Percentiles rank a stretch among this genome's conserved stretches.
Evolutionary conservation across 2,797 vertebrate genomes (phyloP).

Genomic region (Saxicola maurus): DNA sequence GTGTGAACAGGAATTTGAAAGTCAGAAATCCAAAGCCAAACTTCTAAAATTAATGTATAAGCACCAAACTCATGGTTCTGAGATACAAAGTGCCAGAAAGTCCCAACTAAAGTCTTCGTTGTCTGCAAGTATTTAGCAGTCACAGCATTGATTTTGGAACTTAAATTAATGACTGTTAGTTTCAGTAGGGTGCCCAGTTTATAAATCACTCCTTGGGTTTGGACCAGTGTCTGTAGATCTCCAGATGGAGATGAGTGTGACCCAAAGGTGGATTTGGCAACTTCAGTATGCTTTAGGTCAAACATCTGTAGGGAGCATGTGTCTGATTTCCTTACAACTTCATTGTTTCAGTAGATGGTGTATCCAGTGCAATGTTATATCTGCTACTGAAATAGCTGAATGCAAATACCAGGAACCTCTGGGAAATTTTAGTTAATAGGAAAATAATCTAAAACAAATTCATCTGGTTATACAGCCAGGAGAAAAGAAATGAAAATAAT

Average conservation of each 20-base stretch:
- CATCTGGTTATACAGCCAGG: slow-evolving; percentile 18
- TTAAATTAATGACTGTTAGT: neutral
- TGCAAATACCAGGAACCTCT: slow-evolving; percentile 56
- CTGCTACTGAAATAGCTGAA: slow-evolving; percentile 55
- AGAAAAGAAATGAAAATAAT: slow-evolving; percentile 48
- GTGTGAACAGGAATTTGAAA: neutral
- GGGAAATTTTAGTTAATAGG: slow-evolving; percentile 64
- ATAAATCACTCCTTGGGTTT: slow-evolving; percentile 19
- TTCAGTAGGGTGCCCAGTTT: slow-evolving; percentile 3
- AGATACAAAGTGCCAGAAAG: neutral
- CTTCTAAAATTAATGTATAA: neutral
- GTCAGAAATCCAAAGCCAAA: neutral
- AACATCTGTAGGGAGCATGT: slow-evolving; percentile 53
- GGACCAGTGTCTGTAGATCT: neutral
- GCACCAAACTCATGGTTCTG: neutral
- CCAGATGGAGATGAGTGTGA: slow-evolving; percentile 40
- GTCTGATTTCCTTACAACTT: slow-evolving; percentile 37
- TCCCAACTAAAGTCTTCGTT: neutral
- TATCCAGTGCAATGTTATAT: slow-evolving; percentile 35
- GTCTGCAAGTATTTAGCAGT: slow-evolving; percentile 2
- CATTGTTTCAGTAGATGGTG: slow-evolving; percentile 31
- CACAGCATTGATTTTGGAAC: neutral
- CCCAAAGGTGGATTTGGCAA: slow-evolving; percentile 47
- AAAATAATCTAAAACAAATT: slow-evolving; percentile 66
- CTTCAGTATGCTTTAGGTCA: slow-evolving; percentile 5